A percentile compares a stretch with the other conserved stretches of the same genome.
Conservation (phyloP, 2,797 vertebrate species). For the Esox masquinongy region DNA sequence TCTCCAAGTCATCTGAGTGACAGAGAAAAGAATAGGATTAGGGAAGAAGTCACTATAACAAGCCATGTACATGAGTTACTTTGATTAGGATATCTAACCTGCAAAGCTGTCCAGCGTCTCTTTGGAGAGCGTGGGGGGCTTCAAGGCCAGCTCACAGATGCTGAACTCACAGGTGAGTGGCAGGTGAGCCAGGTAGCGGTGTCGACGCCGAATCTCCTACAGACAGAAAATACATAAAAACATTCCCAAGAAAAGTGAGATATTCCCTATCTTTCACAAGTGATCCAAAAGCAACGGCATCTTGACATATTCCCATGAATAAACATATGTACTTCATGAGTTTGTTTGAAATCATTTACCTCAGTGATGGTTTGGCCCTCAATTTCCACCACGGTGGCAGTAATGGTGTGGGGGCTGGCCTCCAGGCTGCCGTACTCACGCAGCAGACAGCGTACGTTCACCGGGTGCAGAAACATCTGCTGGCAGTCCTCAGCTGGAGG, state of each 20-base stretch:
- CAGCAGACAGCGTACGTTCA: conserved; percentile 93
- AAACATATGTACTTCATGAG: not conserved
- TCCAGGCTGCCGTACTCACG: conserved; percentile 94
- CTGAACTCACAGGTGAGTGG: conserved; percentile 98
- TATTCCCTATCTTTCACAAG: no score
- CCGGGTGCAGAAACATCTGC: conserved; percentile 95
- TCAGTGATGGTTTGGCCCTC: conserved; percentile 93
- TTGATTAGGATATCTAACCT: conserved; percentile 71
- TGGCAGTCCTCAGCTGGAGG: conserved; percentile 91
- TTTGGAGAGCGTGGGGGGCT: conserved; percentile 89
- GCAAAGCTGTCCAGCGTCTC: conserved; percentile 92
- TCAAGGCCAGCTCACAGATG: conserved; percentile 92
- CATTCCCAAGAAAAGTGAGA: no score
- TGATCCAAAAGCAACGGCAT: not conserved
- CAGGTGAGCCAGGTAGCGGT: conserved; percentile 94
- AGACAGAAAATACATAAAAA: conserved; percentile 2
- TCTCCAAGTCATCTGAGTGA: conserved; percentile 90
- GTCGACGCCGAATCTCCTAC: conserved; percentile 92
- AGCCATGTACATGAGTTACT: not conserved
- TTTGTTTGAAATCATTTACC: conserved; percentile 63
- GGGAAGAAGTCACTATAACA: not conserved
- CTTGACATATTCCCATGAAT: not conserved
- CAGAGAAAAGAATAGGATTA: not conserved
- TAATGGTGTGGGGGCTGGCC: conserved; percentile 90
- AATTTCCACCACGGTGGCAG: conserved; percentile 91